These are phyloP conservation scores for Nesogale talazaci DNA, from an alignment of 2,113 vertebrate genomes.

Conservation along the genomic window DNA sequence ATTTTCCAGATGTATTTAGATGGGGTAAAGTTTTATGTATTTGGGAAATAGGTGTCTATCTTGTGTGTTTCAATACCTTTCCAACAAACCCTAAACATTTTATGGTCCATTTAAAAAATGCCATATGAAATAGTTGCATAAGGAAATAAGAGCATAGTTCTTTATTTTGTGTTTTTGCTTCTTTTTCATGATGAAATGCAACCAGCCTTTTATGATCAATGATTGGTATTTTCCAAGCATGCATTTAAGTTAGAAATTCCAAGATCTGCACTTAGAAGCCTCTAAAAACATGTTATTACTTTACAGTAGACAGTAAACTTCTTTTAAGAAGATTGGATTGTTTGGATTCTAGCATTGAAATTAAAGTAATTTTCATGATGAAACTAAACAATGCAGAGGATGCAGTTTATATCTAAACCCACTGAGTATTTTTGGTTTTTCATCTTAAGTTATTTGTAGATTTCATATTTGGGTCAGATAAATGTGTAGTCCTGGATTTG, in stretches of 20 bases:
- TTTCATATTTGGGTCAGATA: conserved; percentile 55
- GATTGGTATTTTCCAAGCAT: conserved; percentile 65
- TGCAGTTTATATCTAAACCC: conserved; percentile 53
- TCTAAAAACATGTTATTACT: conserved; percentile 73
- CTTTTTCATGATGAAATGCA: conserved; percentile 41
- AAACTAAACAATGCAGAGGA: conserved; percentile 55
- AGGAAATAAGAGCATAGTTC: not conserved
- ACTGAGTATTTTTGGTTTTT: conserved; percentile 13
- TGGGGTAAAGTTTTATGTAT: not conserved
- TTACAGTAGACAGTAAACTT: conserved; percentile 64
- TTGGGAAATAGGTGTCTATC: not conserved
- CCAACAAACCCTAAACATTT: conserved; percentile 23
- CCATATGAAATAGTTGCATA: conserved; percentile 22
- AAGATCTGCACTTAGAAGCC: conserved; percentile 68
- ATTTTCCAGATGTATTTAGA: conserved; percentile 51
- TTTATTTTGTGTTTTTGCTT: conserved; percentile 42
- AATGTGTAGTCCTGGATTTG: conserved; percentile 31
- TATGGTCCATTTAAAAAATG: not conserved
- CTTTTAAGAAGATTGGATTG: conserved; percentile 69
- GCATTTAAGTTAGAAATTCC: conserved; percentile 68
- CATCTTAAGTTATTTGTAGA: conserved; percentile 55
- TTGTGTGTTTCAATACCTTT: conserved; percentile 11
- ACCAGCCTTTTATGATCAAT: conserved; percentile 20
- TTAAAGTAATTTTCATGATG: conserved; percentile 73
- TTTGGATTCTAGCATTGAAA: conserved; percentile 72